These are phyloP conservation scores for Pelodytes ibericus DNA, from an alignment of 2,797 vertebrate genomes.

Conservation along the genomic window DNA sequence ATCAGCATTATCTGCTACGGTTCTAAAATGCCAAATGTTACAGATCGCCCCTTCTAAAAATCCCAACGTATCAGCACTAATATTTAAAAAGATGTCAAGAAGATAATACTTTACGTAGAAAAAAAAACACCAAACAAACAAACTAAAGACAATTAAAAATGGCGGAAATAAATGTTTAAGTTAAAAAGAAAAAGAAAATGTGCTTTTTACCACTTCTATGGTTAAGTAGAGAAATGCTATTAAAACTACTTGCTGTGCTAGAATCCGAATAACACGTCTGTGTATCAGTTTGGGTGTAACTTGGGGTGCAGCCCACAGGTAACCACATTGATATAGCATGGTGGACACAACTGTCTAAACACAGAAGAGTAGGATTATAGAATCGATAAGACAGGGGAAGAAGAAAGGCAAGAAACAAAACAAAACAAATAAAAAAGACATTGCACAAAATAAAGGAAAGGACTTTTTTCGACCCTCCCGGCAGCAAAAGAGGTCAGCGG, in stretches of 20 bases:
- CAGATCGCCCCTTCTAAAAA: background rate
- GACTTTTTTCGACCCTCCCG: slow-evolving; percentile 14
- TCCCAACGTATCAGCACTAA: background rate
- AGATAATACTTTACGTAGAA: background rate
- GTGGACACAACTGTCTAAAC: background rate
- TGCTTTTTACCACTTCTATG: background rate
- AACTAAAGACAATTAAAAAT: background rate
- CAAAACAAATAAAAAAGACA: slow-evolving; percentile 8
- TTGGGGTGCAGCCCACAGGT: background rate
- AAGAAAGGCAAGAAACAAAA: background rate
- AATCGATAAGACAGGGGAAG: slow-evolving; percentile 9
- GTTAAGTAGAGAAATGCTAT: background rate
- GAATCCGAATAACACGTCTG: background rate
- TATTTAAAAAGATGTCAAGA: background rate
- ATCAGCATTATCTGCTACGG: background rate
- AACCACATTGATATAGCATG: background rate
- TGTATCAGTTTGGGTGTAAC: background rate
- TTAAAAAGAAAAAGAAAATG: background rate
- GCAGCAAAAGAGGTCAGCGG: slow-evolving; percentile 26
- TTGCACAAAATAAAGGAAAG: slow-evolving; percentile 26
- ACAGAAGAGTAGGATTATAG: slow-evolving; percentile 17
- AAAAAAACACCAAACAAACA: too few species aligned
- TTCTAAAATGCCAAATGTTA: background rate
- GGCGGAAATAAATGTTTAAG: background rate
- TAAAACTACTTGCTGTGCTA: background rate